phyloP scores from a whole-genome alignment of 1,140 invertebrate genomes.

The Hycleus phaleratus region DNA sequence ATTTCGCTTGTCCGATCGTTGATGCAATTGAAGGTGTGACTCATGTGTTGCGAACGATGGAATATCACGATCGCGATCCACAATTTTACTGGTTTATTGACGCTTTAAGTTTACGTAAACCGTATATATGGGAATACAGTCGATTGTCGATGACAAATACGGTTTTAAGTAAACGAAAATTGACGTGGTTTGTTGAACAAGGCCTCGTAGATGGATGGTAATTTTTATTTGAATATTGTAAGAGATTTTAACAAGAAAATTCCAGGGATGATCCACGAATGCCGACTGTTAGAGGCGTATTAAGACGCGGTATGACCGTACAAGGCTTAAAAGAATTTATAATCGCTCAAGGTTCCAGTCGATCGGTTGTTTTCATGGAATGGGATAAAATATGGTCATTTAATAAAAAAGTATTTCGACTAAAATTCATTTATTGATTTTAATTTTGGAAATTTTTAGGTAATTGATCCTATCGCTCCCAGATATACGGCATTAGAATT shows the following conservation, averaged over 20 bases:
- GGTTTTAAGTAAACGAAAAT: slow-evolving; percentile 92
- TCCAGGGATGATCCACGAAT: slow-evolving; percentile 94
- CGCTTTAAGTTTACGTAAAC: slow-evolving; percentile 76
- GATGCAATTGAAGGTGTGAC: slow-evolving; percentile 96
- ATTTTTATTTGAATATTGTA: slow-evolving; percentile 14
- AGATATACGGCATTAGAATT: slow-evolving; percentile 82
- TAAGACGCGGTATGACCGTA: slow-evolving; percentile 94
- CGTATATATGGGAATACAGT: slow-evolving; percentile 93
- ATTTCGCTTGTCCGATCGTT: slow-evolving; percentile 99
- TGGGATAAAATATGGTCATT: slow-evolving; percentile 99
- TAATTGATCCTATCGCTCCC: slow-evolving; percentile 87
- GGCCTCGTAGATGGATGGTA: slow-evolving; percentile 93
- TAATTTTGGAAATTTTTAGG: slow-evolving; percentile 20
- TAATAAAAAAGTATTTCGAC: slow-evolving; percentile 80
- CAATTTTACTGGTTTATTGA: slow-evolving; percentile 98
- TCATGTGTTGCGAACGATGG: slow-evolving; percentile 94
- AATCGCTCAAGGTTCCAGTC: slow-evolving; percentile 95
- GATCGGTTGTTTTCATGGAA: slow-evolving; percentile 97
- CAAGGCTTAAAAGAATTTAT: slow-evolving; percentile 97
- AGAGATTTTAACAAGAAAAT: slow-evolving; percentile 11
- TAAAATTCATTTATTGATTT: not conserved
- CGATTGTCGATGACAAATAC: slow-evolving; percentile 91
- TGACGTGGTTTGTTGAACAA: slow-evolving; percentile 96
- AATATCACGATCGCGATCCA: slow-evolving; percentile 96
- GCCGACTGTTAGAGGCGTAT: slow-evolving; percentile 93